Base-by-base conservation (phyloP, 1,140 invertebrate species). In the Aradophagus sp. region DNA sequence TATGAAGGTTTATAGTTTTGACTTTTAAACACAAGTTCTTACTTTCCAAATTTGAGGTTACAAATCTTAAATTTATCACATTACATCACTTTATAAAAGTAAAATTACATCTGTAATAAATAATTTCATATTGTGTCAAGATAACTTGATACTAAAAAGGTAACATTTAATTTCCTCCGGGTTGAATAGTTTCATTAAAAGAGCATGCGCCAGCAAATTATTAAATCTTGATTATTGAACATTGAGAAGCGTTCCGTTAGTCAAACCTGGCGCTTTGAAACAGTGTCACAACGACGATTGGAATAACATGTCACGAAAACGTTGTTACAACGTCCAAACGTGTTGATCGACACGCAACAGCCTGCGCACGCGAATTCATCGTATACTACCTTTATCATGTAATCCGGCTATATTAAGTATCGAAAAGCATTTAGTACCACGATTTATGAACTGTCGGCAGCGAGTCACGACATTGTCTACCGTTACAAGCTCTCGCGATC, bases 391-490 rank as follows among this genome's bases (percentile, higher is more conserved):
- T 68, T 68, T 63, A 56, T 63, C 50, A 44, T 63, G 53, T 68
- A 55, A 77, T 55, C 52, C 70, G 62, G 59, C 77, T 68, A 69
- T 80, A 70, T 67, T 58, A 58, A 36, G 52, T 58, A 72, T 73
- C 75, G 74, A 77, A 80, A 80, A 82, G 73, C 80, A 78, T 82
- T 84, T 84, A 80, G 75, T 77, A 63, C 61, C 66, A 69, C 80
- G 67, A 82, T 83, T 81, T 80, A 84, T 82, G 81, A 82, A 77
- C 80, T 80, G 81, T 83, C 69, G 76, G 71, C 44, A 29, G 53
- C 50, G 32, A 63, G 70, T 82, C 82, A 84, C 79, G 80, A 81
- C 73, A 82, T 73, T 80, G 74, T 81, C 80, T 82, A 82, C 81
- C 81, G 80, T 83, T 83, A 83, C 73, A 74, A 73, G 73, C 50